A percentile compares a stretch with the other conserved stretches of the same genome.
Evolutionary conservation across 2,888 invertebrate species (phyloP).

Genomic region (Perithous albicinctus): DNA sequence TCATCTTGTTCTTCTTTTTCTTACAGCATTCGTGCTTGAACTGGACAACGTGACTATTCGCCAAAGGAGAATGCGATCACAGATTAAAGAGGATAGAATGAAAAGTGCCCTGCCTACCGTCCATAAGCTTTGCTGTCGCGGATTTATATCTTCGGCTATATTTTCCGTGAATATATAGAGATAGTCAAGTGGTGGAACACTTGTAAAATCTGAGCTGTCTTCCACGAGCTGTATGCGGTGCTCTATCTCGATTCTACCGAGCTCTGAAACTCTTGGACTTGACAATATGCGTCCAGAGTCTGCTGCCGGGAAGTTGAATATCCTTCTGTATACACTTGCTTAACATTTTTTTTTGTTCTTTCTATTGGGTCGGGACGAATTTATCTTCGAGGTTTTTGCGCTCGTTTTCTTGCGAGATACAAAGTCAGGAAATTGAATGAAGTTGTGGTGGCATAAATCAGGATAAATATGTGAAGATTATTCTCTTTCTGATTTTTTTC

Average conservation of each 20-base stretch:
- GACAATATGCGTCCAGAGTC: background rate
- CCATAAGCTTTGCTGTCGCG: constrained; percentile 12
- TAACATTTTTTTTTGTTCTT: no score
- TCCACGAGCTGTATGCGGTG: background rate
- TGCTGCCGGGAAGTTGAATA: background rate
- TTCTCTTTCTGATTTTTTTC: background rate
- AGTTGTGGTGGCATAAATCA: background rate
- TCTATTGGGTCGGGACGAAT: background rate
- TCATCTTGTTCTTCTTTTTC: background rate
- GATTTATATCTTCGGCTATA: constrained; percentile 30
- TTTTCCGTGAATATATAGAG: constrained; percentile 11
- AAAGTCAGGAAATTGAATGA: background rate
- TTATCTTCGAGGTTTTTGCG: background rate
- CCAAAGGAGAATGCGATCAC: background rate
- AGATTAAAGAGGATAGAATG: constrained; percentile 27
- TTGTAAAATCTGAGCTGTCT: constrained; percentile 5
- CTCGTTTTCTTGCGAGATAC: background rate
- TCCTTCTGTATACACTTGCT: background rate
- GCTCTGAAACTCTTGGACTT: background rate
- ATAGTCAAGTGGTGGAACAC: constrained; percentile 16
- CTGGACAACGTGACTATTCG: constrained; percentile 7
- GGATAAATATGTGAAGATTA: background rate
- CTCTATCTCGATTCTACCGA: constrained; percentile 15
- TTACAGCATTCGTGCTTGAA: background rate
- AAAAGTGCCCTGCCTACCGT: constrained; percentile 2